Evolutionary conservation across 2,888 invertebrate genomes (phyloP), one percentile per base, ranked within the genome.

Genomic region (Pseudoips prasinana): DNA sequence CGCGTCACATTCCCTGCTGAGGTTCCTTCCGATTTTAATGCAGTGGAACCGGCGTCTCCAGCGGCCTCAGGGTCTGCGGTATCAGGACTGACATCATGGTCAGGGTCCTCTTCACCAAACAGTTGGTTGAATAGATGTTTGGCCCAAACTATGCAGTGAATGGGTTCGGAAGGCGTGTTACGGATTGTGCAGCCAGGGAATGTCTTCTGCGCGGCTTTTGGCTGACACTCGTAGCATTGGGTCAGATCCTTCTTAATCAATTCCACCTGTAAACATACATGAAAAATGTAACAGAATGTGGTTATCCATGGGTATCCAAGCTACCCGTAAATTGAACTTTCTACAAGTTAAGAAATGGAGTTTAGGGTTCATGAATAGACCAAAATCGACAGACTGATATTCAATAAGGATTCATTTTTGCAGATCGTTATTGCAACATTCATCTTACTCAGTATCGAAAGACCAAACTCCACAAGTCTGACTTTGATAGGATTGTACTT

Each of bases 91-190:
- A 99, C 98, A 75, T 99, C 99, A 68, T 99, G 85, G 22, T 99
- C 98, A 0, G 97, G 96, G 77, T 98, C 98, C 43, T 94, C 94
- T 82, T 98, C 98, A 0, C 99, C 99, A 89, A 98, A 99, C 8
- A 99, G 89, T 83, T 99, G 99, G 95, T 98, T 98, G 85, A 99
- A 99, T 6, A 99, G 91, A 90, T 98, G 98, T 79, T 99, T 99
- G 0, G 98, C 96, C 99, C 99, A 99, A 9, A 99, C 98, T 54
- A 99, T 98, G 76, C 99, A 99, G 82, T 99, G 99, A 56, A 99
- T 98, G 0, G 97, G 97, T 76, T 99, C 99, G 0, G 98, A 98
- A 0, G 99, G 99, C 0, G 99, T 99, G 74, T 99, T 99, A 23
- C 99, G 91, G 55, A 99, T 99, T 1, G 99, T 99, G 75, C 99